These are phyloP conservation scores for Tachina fera DNA, from an alignment of 2,888 invertebrate species.

Conservation along the genomic window DNA sequence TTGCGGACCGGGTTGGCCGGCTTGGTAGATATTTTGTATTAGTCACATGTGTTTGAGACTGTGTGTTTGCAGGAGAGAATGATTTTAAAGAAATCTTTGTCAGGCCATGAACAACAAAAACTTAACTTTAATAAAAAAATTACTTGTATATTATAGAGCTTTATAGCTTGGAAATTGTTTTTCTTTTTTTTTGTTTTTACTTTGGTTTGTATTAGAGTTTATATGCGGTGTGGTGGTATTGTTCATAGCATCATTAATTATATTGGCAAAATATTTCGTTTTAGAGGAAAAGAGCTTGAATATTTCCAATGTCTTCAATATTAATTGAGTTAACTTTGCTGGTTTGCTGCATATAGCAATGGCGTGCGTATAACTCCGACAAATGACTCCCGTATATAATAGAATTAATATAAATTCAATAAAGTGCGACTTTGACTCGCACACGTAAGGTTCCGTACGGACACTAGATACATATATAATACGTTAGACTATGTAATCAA, in stretches of 20 bases:
- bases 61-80: slow-evolving; percentile 23
- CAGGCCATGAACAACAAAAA: slow-evolving; percentile 31
- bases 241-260: slow-evolving; percentile 64
- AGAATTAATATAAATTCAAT: not conserved
- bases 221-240: not conserved
- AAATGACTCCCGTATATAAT: not conserved
- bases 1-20: not conserved
- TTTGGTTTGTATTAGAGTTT: not conserved
- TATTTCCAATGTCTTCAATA: slow-evolving; percentile 25
- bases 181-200: too few species aligned
- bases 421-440: too few species aligned
- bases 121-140: slow-evolving; percentile 45
- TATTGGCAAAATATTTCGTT: slow-evolving; percentile 41
- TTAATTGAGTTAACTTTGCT: slow-evolving; percentile 32
- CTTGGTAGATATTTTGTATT: slow-evolving; percentile 5
- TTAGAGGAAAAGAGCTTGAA: not conserved
- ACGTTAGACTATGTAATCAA: not conserved
- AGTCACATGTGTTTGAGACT: not conserved
- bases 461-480: not conserved
- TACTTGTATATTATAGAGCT: not conserved
- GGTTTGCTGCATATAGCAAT: not conserved
- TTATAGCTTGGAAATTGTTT: not conserved
- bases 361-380: not conserved
- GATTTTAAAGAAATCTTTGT: slow-evolving; percentile 50
- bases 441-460: too few species aligned